A percentile compares a stretch with the other conserved stretches of the same genome.
These are phyloP conservation scores for Aegithalos caudatus DNA, from an alignment of 2,113 vertebrate species.

Conservation along the genomic window DNA sequence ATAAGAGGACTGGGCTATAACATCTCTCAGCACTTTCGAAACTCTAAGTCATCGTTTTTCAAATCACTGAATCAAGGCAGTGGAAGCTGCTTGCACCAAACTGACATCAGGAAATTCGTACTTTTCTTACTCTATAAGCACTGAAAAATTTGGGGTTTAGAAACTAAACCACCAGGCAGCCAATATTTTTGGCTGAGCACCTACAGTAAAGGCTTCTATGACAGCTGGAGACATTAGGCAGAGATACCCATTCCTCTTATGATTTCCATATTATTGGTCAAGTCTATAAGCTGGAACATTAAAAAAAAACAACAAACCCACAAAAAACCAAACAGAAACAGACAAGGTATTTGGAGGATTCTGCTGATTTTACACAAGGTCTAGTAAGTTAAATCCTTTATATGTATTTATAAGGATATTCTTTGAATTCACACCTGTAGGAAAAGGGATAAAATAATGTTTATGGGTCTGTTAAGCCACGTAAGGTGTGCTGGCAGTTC, in stretches of 20 bases:
- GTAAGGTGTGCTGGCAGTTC: neutral
- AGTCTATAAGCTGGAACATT: neutral
- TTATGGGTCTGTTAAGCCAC: neutral
- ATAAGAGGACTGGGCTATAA: conserved; percentile 51
- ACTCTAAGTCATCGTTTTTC: conserved; percentile 67
- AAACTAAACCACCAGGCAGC: neutral
- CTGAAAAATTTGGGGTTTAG: neutral
- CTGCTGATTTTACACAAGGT: neutral
- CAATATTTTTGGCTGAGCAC: neutral
- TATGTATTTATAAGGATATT: neutral
- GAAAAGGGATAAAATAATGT: neutral
- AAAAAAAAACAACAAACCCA: too few species aligned
- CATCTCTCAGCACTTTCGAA: conserved; percentile 57
- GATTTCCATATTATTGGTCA: neutral
- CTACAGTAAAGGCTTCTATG: neutral
- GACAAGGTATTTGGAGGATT: neutral
- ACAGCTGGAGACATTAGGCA: neutral
- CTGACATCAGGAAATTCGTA: neutral
- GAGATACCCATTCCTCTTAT: neutral
- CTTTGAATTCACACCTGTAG: neutral
- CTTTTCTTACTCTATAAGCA: neutral
- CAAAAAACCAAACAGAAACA: too few species aligned
- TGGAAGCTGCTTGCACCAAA: neutral
- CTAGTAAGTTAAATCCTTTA: neutral
- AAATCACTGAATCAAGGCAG: conserved; percentile 50